A percentile compares a stretch with the other conserved stretches of the same genome.
Conservation (phyloP, 2,888 invertebrate genomes). For the Napeogenes inachia region DNA sequence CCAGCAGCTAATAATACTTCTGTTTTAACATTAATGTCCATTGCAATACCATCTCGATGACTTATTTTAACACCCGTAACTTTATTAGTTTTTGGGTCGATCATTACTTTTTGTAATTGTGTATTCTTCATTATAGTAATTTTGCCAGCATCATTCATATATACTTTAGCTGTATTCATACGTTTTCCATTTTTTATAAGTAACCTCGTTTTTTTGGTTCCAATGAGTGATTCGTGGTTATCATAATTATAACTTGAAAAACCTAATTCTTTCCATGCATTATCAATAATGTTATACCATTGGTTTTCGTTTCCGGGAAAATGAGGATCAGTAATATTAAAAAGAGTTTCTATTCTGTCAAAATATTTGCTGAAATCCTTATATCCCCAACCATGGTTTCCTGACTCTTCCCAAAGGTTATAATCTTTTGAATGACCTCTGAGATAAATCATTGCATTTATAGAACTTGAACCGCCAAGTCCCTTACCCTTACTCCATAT, state of each 20-base stretch:
- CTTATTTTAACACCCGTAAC: slow-evolving; percentile 59
- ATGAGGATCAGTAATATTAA: slow-evolving; percentile 31
- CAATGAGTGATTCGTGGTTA: slow-evolving; percentile 52
- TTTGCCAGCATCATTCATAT: slow-evolving; percentile 48
- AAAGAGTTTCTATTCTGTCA: slow-evolving; percentile 57
- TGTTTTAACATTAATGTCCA: slow-evolving; percentile 52
- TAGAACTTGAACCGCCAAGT: slow-evolving; percentile 78
- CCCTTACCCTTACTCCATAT: slow-evolving; percentile 82
- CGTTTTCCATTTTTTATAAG: slow-evolving; percentile 64
- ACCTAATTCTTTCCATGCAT: slow-evolving; percentile 62
- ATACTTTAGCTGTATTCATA: slow-evolving; percentile 71
- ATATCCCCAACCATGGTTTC: slow-evolving; percentile 77
- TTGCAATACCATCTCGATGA: slow-evolving; percentile 44
- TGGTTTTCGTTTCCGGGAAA: slow-evolving; percentile 33
- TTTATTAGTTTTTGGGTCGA: slow-evolving; percentile 59
- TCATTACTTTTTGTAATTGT: slow-evolving; percentile 65
- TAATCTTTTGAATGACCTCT: slow-evolving; percentile 76
- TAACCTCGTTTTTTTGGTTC: slow-evolving; percentile 66
- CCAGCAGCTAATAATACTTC: slow-evolving; percentile 74
- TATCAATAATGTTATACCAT: slow-evolving; percentile 42
- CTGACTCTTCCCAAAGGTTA: slow-evolving; percentile 71
- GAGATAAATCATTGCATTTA: slow-evolving; percentile 80
- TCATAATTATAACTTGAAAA: slow-evolving; percentile 34
- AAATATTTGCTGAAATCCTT: slow-evolving; percentile 62
- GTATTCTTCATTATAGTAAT: slow-evolving; percentile 67